Conservation (phyloP, 92 coral and sea anemone genomes). For the Epizoanthus stellaris region DNA sequence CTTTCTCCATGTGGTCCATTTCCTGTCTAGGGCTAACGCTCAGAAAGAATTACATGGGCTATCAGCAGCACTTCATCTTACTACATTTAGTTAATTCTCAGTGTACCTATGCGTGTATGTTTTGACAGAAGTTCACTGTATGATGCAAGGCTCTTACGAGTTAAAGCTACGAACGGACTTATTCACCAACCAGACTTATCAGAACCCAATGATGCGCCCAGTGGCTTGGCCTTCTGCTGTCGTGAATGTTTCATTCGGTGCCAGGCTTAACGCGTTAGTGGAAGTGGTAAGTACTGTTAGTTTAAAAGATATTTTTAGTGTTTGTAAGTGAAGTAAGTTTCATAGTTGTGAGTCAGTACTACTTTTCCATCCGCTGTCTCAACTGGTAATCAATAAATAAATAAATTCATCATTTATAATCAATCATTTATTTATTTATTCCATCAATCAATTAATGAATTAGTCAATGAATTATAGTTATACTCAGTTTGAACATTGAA, state of each 20-base stretch:
- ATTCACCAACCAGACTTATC: constrained; percentile 4
- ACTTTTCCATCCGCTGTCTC: not conserved
- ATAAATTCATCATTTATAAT: too few species aligned
- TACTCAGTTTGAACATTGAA: too few species aligned
- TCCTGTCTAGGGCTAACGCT: too few species aligned
- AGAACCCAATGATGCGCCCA: constrained; percentile 7
- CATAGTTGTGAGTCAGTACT: not conserved
- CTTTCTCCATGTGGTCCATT: too few species aligned
- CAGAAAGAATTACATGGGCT: too few species aligned
- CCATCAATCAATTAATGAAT: too few species aligned
- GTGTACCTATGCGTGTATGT: not conserved
- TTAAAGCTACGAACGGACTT: not conserved
- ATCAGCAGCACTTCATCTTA: too few species aligned
- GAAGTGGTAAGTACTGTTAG: constrained; percentile 7
- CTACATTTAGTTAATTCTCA: too few species aligned
- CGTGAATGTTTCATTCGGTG: constrained; percentile 19
- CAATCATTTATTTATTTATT: too few species aligned
- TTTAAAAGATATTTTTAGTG: not conserved
- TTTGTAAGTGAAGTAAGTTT: not conserved
- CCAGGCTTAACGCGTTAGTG: constrained; percentile 6
- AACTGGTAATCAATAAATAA: not conserved
- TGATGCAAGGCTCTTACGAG: not conserved
- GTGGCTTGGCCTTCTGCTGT: constrained; percentile 7
- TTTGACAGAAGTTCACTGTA: constrained; percentile 1
- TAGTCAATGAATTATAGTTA: too few species aligned